Conservation (phyloP, 64 coral and sea anemone genomes). For the Montipora foliosa region DNA sequence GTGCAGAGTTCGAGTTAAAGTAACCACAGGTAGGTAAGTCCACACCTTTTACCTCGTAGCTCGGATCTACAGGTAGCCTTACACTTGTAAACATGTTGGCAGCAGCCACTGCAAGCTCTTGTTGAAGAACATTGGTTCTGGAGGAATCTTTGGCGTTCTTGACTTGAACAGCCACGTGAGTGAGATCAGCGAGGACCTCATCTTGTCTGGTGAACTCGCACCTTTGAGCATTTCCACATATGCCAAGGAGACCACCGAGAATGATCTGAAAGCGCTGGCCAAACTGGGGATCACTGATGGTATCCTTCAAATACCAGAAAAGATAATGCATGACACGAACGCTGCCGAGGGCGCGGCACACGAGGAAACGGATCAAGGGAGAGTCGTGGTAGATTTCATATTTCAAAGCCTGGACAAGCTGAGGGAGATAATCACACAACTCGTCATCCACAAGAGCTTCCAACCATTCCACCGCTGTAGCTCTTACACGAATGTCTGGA, state of each 20-base stretch:
- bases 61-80: conserved; percentile 88
- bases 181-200: conserved; percentile 82
- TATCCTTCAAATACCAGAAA: conserved; percentile 97
- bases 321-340: conserved; percentile 87
- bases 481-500: conserved; percentile 87
- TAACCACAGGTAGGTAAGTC: conserved; percentile 74
- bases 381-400: conserved; percentile 99
- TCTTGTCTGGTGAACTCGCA: conserved; percentile 94
- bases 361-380: conserved; percentile 80
- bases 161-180: conserved; percentile 85
- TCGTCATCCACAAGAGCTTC: conserved; percentile 89
- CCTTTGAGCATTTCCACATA: conserved; percentile 91
- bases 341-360: conserved; percentile 87
- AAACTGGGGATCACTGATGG: conserved; percentile 94
- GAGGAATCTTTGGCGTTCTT: conserved; percentile 79
- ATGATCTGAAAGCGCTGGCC: conserved; percentile 96
- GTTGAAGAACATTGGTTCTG: conserved; percentile 70
- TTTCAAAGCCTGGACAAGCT: conserved; percentile 96
- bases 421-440: conserved; percentile 95
- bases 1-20: conserved; percentile 96
- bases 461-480: conserved; percentile 93
- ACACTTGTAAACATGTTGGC: conserved; percentile 62
- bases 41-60: conserved; percentile 82
- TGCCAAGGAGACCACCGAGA: conserved; percentile 85
- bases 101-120: conserved; percentile 81